Conservation (phyloP, 2,113 vertebrate genomes). For the Gymnocephalus cernua region DNA sequence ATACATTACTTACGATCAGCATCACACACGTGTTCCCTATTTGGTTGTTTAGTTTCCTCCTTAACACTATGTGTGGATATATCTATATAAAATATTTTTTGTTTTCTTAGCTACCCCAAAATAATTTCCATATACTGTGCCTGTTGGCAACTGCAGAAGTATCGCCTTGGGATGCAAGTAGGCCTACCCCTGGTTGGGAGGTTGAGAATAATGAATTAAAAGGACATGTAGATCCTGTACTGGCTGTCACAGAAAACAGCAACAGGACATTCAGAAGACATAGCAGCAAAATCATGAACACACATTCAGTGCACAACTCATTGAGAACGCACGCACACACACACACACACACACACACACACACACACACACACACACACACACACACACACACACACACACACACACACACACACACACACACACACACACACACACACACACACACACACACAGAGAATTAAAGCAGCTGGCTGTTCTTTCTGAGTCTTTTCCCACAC, state of each 20-base stretch:
- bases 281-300: not conserved
- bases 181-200: too few relatives aligned
- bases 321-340: not conserved
- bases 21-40: not conserved
- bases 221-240: not conserved
- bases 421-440: too few relatives aligned
- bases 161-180: not conserved
- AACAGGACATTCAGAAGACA: too few relatives aligned
- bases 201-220: not conserved
- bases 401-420: too few relatives aligned
- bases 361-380: too few relatives aligned
- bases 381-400: too few relatives aligned
- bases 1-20: not conserved
- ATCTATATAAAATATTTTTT: not conserved
- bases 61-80: not conserved
- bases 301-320: not conserved
- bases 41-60: not conserved
- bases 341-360: not conserved
- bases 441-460: not conserved
- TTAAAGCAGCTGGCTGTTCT: constrained; percentile 22
- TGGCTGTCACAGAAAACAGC: not conserved
- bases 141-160: not conserved
- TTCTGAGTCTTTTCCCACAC: constrained; percentile 6
- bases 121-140: not conserved
- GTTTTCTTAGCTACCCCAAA: not conserved